Conservation (phyloP, 2,797 vertebrate species). For the Mallotus villosus region DNA sequence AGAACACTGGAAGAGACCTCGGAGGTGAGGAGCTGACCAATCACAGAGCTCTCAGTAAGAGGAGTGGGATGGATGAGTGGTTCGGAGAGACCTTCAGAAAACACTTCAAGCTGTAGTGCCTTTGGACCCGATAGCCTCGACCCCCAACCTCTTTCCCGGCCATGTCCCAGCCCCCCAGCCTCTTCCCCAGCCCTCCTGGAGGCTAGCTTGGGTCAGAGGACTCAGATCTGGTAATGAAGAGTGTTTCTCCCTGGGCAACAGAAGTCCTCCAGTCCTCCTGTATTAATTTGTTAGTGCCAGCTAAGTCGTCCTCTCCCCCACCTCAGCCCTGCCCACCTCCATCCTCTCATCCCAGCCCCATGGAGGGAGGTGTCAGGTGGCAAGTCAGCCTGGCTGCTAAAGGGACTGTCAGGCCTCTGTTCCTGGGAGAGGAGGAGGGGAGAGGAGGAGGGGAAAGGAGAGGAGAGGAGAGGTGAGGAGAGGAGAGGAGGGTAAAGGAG, state of each 20-base stretch:
- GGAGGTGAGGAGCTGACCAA: too few relatives aligned
- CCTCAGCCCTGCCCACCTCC: background rate
- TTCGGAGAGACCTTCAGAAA: too few relatives aligned
- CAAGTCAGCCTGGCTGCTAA: background rate
- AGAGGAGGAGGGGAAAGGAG: background rate
- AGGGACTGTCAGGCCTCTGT: background rate
- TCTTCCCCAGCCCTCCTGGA: background rate
- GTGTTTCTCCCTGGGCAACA: background rate
- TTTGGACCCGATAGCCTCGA: too few relatives aligned
- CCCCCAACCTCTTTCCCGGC: too few relatives aligned
- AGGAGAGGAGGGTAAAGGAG: background rate
- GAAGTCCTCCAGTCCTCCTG: background rate
- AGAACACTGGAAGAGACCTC: too few relatives aligned
- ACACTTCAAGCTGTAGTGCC: too few relatives aligned
- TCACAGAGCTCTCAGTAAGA: too few relatives aligned
- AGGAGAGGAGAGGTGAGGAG: background rate
- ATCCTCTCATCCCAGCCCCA: background rate
- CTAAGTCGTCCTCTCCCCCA: background rate
- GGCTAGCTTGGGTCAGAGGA: conserved; percentile 7
- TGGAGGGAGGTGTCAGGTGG: background rate
- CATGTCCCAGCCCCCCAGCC: too few relatives aligned
- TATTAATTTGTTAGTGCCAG: background rate
- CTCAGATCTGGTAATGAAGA: conserved; percentile 6
- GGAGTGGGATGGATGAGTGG: too few relatives aligned
- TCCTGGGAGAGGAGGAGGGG: background rate